Evolutionary conservation across 2,888 invertebrate genomes (phyloP), one percentile per base, ranked within the genome.

Genomic region (Apamea epomidion): DNA sequence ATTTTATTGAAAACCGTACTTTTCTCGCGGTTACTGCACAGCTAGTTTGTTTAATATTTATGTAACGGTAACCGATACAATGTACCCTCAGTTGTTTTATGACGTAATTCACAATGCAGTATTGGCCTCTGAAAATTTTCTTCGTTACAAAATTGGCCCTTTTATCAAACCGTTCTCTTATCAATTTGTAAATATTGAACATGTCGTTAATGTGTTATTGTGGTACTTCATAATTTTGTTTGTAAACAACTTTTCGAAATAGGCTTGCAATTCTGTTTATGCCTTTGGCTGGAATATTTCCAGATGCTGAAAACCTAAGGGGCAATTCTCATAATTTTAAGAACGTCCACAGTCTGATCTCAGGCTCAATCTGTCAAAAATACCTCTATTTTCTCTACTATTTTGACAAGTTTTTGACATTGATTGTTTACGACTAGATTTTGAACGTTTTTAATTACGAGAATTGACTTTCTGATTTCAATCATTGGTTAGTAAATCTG

Each of bases 121-220:
- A 64, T 79, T 69, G 21, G 14, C 21, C 21, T 73, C 6, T 48
- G 25, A 48, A 71, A 48, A 2, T 7, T 65, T 81, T 62, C 65
- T 71, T 68, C 29, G 32, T 72, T 82, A 62, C 77, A 77, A 77
- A 62, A 77, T 69, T 29, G 29, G 12, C 16, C 48, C 21, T 71
- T 42, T 58, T 58, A 58, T 72, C 74, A 80, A 60, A 18, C 14
- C 29, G 16, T 37, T n/a, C 54, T n/a, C 71, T 68, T 64, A 83
- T 83, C 83, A 45, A 62, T 67, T 18, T 69, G 42, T 83, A 83
- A 83, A 83, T 84, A 84, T 83, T 84, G 80, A 80, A 48, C 48
- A 74, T 69, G 48, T 51, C 84, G 80, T 67, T 48, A 71, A 74
- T 42, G 71, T 83, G 70, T 62, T 81, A 54, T 74, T 71, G 58